Evolutionary conservation across 2,888 invertebrate species (phyloP), one percentile per base, ranked within the genome.

Genomic region (Gandaritis pyraliata): DNA sequence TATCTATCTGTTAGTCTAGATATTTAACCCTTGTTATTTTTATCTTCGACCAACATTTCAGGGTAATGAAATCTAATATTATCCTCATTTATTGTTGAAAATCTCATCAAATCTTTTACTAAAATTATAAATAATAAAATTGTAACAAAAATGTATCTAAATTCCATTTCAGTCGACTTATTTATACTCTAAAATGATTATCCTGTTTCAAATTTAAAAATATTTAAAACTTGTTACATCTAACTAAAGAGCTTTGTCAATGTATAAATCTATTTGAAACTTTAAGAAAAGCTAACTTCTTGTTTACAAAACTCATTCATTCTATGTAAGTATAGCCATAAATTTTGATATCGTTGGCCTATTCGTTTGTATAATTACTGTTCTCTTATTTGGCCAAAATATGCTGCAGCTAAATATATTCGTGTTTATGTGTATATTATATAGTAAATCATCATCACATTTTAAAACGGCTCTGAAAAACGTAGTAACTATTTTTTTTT

Each of bases 41-140:
- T 65, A 65, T 67, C 58, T 48, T 72, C 68, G 83, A 83, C 80
- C 78, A 84, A 82, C 73, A 71, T 77, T 80, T 78, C 81, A 83
- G 82, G 83, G 83, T 82, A 70, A 49, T 43, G 43, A 58, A 61
- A 55, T 49, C 13, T 33, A 50, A 61, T 45, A 16, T 64, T 51
- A 43, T 56, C 15, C 33, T 54, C 16, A 54, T 38, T 30, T 43
- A 39, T 38, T 50, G 49, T 50, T 29, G 13, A 13, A 23, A 30
- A 13, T 30, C 11, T 16, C 36, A 36, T 33, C 4, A 47, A n/a
- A 15, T 15, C 3, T 33, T n/a, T 33, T 33, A 33, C 10, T 33
- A 10, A 33, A 33, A 5, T 41, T 41, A 8, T 41, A 15, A 41
- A 41, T 15, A 15, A 41, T 15, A 8, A 1, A 8, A 13, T n/a